These are phyloP conservation scores for Festucalex cinctus DNA, from an alignment of 2,113 vertebrate species.

Conservation along the genomic window DNA sequence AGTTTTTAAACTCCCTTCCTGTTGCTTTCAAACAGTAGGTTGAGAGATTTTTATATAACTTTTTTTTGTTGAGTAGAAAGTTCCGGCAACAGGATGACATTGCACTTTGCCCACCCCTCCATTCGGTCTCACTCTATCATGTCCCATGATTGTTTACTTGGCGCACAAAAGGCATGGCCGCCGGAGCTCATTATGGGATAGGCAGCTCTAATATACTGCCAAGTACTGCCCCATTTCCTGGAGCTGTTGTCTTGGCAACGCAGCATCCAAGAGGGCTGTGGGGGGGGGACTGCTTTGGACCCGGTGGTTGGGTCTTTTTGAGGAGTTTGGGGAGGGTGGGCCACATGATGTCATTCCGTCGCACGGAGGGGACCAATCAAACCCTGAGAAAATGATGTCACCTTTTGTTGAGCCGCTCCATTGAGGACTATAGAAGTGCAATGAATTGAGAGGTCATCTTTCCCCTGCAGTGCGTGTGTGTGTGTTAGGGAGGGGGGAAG, in stretches of 20 bases:
- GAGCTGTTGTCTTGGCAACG: conserved; percentile 77
- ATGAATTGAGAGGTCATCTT: conserved; percentile 80
- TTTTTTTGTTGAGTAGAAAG: neutral
- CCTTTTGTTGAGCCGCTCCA: conserved; percentile 78
- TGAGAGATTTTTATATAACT: neutral
- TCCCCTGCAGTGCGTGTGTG: conserved; percentile 55
- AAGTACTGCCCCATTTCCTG: conserved; percentile 72
- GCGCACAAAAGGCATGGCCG: conserved; percentile 60
- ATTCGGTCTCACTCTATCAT: conserved; percentile 39
- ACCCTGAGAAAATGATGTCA: conserved; percentile 83
- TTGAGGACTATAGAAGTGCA: conserved; percentile 83
- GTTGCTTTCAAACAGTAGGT: neutral
- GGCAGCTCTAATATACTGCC: conserved; percentile 63
- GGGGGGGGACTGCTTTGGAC: conserved; percentile 12
- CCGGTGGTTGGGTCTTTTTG: conserved; percentile 29
- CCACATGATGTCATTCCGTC: conserved; percentile 79
- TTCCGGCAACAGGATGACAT: conserved; percentile 15
- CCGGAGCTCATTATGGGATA: conserved; percentile 64
- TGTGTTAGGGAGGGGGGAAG: conserved; percentile 40
- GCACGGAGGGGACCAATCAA: conserved; percentile 77
- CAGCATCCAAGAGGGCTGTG: conserved; percentile 71
- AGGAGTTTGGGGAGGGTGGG: conserved; percentile 14
- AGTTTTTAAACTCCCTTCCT: neutral
- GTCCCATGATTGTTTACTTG: conserved; percentile 70
- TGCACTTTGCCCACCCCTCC: neutral